phyloP scores from a whole-genome alignment of 2,113 vertebrate genomes.

The Neotragus pygmaeus region DNA sequence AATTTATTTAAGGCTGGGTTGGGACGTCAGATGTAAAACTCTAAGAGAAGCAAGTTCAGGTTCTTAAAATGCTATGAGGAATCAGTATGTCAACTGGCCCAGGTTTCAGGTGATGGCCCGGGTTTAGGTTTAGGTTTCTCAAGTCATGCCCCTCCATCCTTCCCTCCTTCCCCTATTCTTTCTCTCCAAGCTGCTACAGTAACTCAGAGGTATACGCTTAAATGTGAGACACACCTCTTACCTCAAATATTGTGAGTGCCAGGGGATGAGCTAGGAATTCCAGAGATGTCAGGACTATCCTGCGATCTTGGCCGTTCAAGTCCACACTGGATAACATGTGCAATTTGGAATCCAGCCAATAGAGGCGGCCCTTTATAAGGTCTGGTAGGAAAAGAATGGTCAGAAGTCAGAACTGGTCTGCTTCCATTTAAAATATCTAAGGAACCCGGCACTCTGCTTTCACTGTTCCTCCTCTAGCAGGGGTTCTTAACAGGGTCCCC shows the following conservation, averaged over 20 bases:
- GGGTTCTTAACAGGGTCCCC: background rate
- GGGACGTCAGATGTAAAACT: background rate
- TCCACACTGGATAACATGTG: constrained; percentile 97
- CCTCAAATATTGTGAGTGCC: constrained; percentile 97
- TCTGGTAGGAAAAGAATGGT: constrained; percentile 79
- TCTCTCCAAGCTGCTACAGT: background rate
- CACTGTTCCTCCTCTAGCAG: background rate
- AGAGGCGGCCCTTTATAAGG: constrained; percentile 94
- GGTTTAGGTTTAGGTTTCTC: background rate
- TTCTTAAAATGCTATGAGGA: background rate
- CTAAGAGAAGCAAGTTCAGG: background rate
- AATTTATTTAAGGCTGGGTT: background rate
- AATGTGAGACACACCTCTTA: constrained; percentile 63
- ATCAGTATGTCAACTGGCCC: background rate
- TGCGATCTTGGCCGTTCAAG: constrained; percentile 94
- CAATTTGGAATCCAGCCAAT: constrained; percentile 98
- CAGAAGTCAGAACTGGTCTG: background rate
- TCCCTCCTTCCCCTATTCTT: background rate
- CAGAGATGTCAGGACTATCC: constrained; percentile 90
- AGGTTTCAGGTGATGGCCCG: too few relatives aligned
- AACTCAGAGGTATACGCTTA: background rate
- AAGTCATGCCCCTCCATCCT: background rate
- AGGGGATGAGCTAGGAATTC: constrained; percentile 96
- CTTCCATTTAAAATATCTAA: background rate
- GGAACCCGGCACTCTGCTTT: background rate